Evolutionary conservation across 2,113 vertebrate species (phyloP).

Genomic region (Odocoileus hemionus): DNA sequence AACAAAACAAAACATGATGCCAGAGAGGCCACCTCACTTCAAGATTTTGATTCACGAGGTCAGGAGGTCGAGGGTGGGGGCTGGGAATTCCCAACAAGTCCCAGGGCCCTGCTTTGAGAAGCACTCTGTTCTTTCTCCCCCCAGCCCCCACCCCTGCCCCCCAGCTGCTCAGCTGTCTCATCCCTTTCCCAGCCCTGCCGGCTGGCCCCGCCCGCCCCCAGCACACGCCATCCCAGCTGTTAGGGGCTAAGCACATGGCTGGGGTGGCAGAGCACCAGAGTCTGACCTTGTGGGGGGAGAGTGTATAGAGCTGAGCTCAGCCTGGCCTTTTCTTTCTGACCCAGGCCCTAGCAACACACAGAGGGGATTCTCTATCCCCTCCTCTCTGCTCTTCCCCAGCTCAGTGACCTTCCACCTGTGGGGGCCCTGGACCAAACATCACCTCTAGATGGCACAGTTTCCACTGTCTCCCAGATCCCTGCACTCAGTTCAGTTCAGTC

Average conservation of each 20-base stretch:
- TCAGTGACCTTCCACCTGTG: neutral
- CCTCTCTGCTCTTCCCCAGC: neutral
- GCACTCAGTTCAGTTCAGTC: neutral
- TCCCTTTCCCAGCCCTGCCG: neutral
- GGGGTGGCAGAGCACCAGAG: neutral
- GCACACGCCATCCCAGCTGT: conserved; percentile 4
- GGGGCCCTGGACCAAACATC: neutral
- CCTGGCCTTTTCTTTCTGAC: neutral
- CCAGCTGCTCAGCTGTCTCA: neutral
- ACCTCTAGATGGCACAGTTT: neutral
- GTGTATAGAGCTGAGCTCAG: neutral
- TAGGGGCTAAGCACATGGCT: neutral
- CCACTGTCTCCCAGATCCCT: neutral
- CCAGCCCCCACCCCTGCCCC: neutral
- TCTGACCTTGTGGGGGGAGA: neutral
- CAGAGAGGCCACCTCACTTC: neutral
- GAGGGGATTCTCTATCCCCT: neutral
- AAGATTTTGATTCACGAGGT: neutral
- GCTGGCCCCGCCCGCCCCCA: neutral
- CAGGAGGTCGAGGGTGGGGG: neutral
- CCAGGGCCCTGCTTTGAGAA: neutral
- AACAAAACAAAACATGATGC: neutral
- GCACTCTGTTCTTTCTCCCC: neutral
- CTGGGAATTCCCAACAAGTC: neutral
- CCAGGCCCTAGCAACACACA: neutral